phyloP scores from a whole-genome alignment of 2,888 invertebrate species.

The Eristalinus aeneus region DNA sequence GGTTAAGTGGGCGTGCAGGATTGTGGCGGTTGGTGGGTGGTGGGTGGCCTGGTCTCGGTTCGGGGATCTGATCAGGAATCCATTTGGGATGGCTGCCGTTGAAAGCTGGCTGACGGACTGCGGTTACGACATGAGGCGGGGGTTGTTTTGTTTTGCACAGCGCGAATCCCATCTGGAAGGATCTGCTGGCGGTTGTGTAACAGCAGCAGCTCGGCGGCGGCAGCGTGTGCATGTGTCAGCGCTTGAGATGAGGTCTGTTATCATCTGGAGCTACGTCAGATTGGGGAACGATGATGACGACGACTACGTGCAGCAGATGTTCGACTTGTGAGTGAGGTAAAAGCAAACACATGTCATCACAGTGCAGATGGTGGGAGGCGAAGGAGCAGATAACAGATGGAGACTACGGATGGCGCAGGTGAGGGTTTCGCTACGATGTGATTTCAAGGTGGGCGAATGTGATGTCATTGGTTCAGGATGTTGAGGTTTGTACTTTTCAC shows the following conservation, averaged over 20 bases:
- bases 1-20: neutral
- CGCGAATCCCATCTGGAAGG: neutral
- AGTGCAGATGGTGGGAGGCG: neutral
- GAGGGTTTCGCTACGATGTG: too few species aligned
- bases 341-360: neutral
- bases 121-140: neutral
- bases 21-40: neutral
- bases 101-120: neutral
- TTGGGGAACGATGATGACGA: neutral
- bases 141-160: neutral
- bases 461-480: too few species aligned
- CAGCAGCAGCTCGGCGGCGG: neutral
- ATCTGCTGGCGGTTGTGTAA: neutral
- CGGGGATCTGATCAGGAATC: neutral
- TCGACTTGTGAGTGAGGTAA: neutral
- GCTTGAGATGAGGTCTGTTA: neutral
- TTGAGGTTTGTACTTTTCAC: too few species aligned
- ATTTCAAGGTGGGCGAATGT: too few species aligned
- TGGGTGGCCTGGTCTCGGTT: neutral
- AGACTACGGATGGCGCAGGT: neutral
- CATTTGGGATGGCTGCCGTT: neutral
- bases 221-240: neutral
- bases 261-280: neutral
- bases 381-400: neutral
- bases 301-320: neutral